Evolutionary conservation across 2,797 vertebrate species (phyloP).

Genomic region (Argentina silus): DNA sequence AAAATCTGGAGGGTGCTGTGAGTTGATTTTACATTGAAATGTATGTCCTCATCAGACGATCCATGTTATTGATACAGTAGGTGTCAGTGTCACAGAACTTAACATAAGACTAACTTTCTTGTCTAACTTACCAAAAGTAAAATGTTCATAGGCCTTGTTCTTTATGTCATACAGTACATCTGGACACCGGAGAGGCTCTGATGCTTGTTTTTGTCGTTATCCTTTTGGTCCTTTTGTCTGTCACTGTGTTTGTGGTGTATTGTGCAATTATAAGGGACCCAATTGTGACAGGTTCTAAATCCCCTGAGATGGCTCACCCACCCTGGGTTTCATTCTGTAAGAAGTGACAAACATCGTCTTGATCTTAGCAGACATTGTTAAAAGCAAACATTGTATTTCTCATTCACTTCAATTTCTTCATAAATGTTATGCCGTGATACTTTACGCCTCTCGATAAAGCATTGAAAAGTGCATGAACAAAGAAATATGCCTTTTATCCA

Average conservation of each 20-base stretch:
- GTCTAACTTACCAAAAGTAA: too few species aligned
- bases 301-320: constrained; percentile 39
- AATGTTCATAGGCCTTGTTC: too few species aligned
- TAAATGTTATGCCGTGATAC: constrained; percentile 54
- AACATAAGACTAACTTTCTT: too few species aligned
- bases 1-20: background rate
- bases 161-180: too few species aligned
- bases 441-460: constrained; percentile 43
- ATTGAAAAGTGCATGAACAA: constrained; percentile 25
- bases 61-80: too few species aligned
- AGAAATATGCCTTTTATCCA: constrained; percentile 42
- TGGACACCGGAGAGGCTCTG: too few species aligned
- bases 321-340: constrained; percentile 40
- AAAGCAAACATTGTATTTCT: constrained; percentile 45
- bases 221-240: too few species aligned
- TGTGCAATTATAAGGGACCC: constrained; percentile 12
- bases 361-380: constrained; percentile 40
- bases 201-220: too few species aligned
- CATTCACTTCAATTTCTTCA: constrained; percentile 55
- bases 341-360: constrained; percentile 56
- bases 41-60: too few species aligned
- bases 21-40: too few species aligned
- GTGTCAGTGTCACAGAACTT: too few species aligned
- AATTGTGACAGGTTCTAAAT: constrained; percentile 53
- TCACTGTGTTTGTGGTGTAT: constrained; percentile 8